Evolutionary conservation across 2,113 vertebrate species (phyloP), one percentile per base, ranked within the genome.

Genomic region (Empidonax alnorum): DNA sequence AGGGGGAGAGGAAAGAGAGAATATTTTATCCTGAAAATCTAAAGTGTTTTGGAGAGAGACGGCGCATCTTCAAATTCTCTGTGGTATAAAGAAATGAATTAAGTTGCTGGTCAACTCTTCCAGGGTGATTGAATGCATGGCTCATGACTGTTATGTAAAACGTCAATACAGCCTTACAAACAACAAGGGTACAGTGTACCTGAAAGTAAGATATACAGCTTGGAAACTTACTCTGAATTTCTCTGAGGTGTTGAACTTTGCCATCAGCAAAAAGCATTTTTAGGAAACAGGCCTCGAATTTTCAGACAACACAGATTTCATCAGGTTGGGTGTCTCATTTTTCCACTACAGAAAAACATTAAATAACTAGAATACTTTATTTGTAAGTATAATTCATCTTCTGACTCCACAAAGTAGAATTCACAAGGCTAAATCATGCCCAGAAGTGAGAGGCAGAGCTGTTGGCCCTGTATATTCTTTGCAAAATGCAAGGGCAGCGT

Each of bases 111-210:
- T 98, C 98, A 98, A 98, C 98, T 99, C 96, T 97, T 95, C 63
- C 90, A 97, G 96, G 89, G 93, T 97, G 97, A 98, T 98, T 97
- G 97, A 98, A 97, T 84, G 97, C 93, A 97, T 44, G 99, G 98
- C 99, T 97, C 81, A 92, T 96, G 99, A 99, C 99, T 99, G 99
- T 99, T 99, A 99, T 30, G 94, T 97, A 97, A 95, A 97, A 96
- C 96, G 98, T 97, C 97, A 98, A 98, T 98, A 96, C 96, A 97
- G 98, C 97, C 91, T 98, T 98, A 98, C 77, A 94, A 97, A 97
- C 93, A 97, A 97, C 96, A 97, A 98, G 90, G 83, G 94, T 76
- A 72, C 85, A 97, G 95, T 98, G 92, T 98, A 89, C 96, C 94
- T 97, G 90, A 92, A 97, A 97, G 88, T 66, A 96, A 37, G 83